Percentiles rank a stretch among this genome's conserved stretches.
Conservation (phyloP, 2,888 invertebrate genomes). For the Anaspis maculata region DNA sequence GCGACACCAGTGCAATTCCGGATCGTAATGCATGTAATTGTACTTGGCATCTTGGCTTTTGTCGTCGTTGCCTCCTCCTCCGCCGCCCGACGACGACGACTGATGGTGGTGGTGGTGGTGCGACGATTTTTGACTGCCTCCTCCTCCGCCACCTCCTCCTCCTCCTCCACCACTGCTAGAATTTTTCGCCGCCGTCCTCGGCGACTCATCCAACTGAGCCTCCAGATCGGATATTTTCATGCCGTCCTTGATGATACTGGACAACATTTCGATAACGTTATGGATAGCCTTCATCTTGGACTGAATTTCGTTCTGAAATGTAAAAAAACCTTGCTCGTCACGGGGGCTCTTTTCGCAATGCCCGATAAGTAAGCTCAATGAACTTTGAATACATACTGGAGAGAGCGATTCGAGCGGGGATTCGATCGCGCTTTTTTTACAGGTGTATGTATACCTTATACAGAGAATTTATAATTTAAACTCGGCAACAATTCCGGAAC, state of each 20-base stretch:
- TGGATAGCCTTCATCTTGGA: constrained; percentile 74
- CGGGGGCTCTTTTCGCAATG: constrained; percentile 1
- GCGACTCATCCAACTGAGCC: constrained; percentile 24
- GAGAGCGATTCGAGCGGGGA: constrained; percentile 10
- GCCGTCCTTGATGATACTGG: constrained; percentile 74
- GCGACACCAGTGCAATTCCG: constrained; percentile 86
- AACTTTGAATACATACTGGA: constrained; percentile 31
- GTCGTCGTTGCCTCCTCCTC: no score
- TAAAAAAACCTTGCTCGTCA: constrained; percentile 11
- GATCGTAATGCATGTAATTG: constrained; percentile 81
- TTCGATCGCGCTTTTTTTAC: no score
- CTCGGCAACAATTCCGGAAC: no score
- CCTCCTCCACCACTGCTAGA: constrained; percentile 31
- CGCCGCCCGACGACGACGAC: constrained; percentile 21
- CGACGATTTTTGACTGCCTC: no score
- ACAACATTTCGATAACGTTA: constrained; percentile 82
- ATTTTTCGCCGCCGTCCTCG: constrained; percentile 27
- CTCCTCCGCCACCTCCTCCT: constrained; percentile 21
- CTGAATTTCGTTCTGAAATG: constrained; percentile 63
- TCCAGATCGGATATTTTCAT: constrained; percentile 41
- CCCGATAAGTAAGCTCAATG: constrained; percentile 1
- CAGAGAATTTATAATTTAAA: no score
- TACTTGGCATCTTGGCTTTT: no score
- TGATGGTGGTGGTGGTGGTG: no score
- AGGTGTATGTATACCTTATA: no score